Percentiles rank a stretch among this genome's conserved stretches.
Evolutionary conservation across 2,888 invertebrate species (phyloP).

Genomic region (Ormyrus pomaceus): DNA sequence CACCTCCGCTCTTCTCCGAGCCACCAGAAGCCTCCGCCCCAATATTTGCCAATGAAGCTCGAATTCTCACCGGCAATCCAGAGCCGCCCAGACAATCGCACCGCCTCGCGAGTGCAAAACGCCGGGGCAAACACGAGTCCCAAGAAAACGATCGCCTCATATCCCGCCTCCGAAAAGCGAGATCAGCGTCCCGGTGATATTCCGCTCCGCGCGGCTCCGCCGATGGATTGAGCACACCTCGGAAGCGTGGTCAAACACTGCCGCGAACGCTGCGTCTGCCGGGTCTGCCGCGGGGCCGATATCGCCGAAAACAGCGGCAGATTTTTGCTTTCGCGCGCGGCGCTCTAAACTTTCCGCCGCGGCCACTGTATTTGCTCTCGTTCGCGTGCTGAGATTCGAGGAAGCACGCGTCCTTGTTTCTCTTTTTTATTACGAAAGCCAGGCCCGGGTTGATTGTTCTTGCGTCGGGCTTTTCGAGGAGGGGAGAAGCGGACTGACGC

Average conservation of each 20-base stretch:
- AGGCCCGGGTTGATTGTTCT: too few relatives aligned
- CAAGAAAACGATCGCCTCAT: too few relatives aligned
- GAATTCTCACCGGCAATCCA: too few relatives aligned
- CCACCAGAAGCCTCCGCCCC: too few relatives aligned
- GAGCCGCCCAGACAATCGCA: too few relatives aligned
- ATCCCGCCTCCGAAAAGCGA: not conserved
- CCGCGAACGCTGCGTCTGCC: not conserved
- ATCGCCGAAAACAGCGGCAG: constrained; percentile 48
- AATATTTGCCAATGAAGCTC: too few relatives aligned
- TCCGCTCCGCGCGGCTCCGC: constrained; percentile 24
- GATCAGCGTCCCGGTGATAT: constrained; percentile 49
- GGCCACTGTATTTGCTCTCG: not conserved
- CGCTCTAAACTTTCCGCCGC: constrained; percentile 34
- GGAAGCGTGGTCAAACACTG: constrained; percentile 29
- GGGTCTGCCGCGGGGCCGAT: constrained; percentile 7
- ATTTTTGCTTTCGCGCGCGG: constrained; percentile 25
- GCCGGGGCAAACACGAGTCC: too few relatives aligned
- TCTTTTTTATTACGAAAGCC: not conserved
- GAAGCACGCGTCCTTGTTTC: constrained; percentile 21
- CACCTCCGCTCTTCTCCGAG: too few relatives aligned
- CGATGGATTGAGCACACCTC: constrained; percentile 11
- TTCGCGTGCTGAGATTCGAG: constrained; percentile 28
- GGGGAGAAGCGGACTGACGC: too few relatives aligned
- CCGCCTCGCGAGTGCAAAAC: too few relatives aligned
- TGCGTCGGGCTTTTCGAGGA: too few relatives aligned